Evolutionary conservation across 2,888 invertebrate species (phyloP), one percentile per base, ranked within the genome.

Genomic region (Meteorus cinctellus): DNA sequence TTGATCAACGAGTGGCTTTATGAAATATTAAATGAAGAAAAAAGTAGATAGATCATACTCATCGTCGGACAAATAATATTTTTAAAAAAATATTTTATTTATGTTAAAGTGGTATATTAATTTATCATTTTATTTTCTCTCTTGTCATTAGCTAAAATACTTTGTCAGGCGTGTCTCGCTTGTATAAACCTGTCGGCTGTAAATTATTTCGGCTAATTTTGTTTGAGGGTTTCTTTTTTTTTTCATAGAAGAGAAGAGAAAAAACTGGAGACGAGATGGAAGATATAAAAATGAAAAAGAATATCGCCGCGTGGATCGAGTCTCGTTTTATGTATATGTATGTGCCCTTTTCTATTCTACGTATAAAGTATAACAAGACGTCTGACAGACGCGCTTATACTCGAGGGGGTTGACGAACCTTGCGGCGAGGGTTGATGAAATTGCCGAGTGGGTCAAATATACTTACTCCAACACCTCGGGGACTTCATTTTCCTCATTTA

Each of bases 331-430:
- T 63, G 27, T 31, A 31, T 31, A 8, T n/a, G n/a, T 31, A 8
- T 63, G 31, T 63, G 63, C 6, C 8, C 19, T 19, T 19, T n/a
- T 55, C n/a, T 19, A n/a, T 48, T 48, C n/a, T 48, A 19, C n/a
- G n/a, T 55, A 36, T 51, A 31, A 59, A 29, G 55, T 66, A 81
- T 88, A 88, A 88, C 86, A 84, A 88, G 88, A 88, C 88, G 83
- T 88, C 87, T 88, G 88, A 88, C 81, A 82, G 88, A 88, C 88
- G 85, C 83, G 85, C 84, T 86, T 86, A 87, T 87, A 86, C 87
- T 86, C 86, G 76, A 80, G 87, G 86, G 87, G 80, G 78, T 67
- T 78, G 82, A 81, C 77, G 78, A 75, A 76, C 76, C 51, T 65
- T 69, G 31, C 62, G 76, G 55, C 65, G 69, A 78, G 78, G 79